Conservation (phyloP, 2,113 vertebrate species). For the Bombycilla garrulus region DNA sequence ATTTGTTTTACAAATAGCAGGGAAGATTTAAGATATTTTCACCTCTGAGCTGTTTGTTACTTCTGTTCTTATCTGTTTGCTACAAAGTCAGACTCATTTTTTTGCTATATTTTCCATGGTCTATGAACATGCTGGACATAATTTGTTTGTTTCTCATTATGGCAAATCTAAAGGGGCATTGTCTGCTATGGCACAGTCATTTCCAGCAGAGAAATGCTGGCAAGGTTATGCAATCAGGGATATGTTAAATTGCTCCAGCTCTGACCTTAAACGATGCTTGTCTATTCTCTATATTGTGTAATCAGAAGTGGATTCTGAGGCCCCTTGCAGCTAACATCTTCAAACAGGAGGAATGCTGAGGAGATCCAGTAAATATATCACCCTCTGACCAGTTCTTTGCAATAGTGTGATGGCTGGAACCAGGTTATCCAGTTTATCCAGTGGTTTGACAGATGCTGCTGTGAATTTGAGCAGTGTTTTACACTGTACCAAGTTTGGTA, state of each 20-base stretch:
- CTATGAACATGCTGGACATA: background rate
- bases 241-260: background rate
- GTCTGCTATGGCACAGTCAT: background rate
- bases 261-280: background rate
- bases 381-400: background rate
- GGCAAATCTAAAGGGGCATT: background rate
- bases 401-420: background rate
- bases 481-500: fast-evolving
- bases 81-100: background rate
- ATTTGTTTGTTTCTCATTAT: background rate
- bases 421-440: background rate
- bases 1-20: background rate
- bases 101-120: background rate
- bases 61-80: background rate
- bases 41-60: background rate
- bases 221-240: fast-evolving
- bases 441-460: background rate
- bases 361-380: background rate
- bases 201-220: background rate
- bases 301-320: background rate
- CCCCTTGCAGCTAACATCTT: background rate
- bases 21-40: background rate
- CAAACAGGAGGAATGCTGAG: background rate
- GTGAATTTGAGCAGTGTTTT: slow-evolving; percentile 6
- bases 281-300: background rate